Evolutionary conservation across 2,888 invertebrate species (phyloP), one percentile per base, ranked within the genome.

Genomic region (Cistogaster globosa): DNA sequence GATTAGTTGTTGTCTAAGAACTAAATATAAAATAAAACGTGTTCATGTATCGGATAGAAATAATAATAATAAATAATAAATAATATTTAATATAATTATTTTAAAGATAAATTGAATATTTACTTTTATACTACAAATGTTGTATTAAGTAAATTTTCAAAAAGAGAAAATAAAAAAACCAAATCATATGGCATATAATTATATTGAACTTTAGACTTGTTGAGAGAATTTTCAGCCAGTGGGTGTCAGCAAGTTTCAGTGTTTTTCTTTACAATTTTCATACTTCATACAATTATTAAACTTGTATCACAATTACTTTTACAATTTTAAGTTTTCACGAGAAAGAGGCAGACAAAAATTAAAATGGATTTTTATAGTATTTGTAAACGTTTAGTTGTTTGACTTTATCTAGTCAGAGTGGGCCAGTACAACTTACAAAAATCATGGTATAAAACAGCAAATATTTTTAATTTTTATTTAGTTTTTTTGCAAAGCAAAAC

Each of bases 331-430:
- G 32, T 53, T 80, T 58, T 38, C 18, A 53, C 53, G 51, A 67
- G 20, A 60, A 68, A 62, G 42, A 58, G 51, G 58, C 76, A 48
- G 9, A 16, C 3, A 53, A 53, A 53, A n/a, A 51, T 42, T 38
- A 12, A 38, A 58, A 51, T n/a, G 18, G 6, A 20, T 20, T 18
- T 18, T 53, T 20, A 32, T 55, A 38, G n/a, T 16, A 20, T 42
- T 62, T 69, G 20, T 2, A n/a, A 26, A 51, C 71, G 77, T 77
- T 71, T 83, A 32, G 82, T 67, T 83, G 76, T 69, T 82, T 26
- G 68, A 74, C 67, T 69, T 82, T 77, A 71, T 53, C 65, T 71
- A 77, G 82, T 76, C 77, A 38, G 45, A 83, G 72, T 83, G 76
- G 71, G 67, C 71, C 51, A 76, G 67, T 60, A 74, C 53, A 76